phyloP scores from a whole-genome alignment of 2,888 invertebrate genomes.

The Stenoptilia bipunctidactyla region DNA sequence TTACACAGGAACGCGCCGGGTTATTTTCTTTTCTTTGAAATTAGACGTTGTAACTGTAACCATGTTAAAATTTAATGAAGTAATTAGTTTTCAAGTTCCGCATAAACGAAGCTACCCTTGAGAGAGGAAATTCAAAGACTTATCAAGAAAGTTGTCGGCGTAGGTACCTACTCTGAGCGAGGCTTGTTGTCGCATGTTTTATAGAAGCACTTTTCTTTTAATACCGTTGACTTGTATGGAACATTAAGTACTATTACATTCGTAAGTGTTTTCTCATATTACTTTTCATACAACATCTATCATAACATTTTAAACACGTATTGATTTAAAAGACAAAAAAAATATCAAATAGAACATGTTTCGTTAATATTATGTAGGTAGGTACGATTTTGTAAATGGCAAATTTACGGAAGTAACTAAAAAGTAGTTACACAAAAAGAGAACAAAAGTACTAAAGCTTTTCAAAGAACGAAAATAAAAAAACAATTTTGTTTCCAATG shows the following conservation, averaged over 20 bases:
- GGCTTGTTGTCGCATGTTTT: conserved; percentile 24
- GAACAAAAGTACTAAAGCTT: not conserved
- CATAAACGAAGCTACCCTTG: not conserved
- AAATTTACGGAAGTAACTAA: too few relatives aligned
- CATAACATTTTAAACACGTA: too few relatives aligned
- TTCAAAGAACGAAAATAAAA: not conserved
- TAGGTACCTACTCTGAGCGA: conserved; percentile 24
- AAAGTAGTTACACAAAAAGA: not conserved
- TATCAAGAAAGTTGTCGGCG: conserved; percentile 36
- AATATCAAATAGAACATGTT: too few relatives aligned
- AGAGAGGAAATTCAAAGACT: conserved; percentile 8
- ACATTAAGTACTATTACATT: conserved; percentile 22
- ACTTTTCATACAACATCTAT: too few relatives aligned
- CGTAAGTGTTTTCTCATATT: conserved; percentile 12
- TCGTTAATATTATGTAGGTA: too few relatives aligned
- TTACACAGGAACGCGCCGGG: too few relatives aligned
- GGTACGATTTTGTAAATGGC: too few relatives aligned
- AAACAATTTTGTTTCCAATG: not conserved
- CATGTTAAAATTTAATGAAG: not conserved
- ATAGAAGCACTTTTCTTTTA: conserved; percentile 30
- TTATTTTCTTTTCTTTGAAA: too few relatives aligned
- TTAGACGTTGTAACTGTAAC: too few relatives aligned
- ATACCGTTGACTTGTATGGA: conserved; percentile 23
- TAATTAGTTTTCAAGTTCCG: conserved; percentile 8
- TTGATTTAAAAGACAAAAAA: too few relatives aligned